Evolutionary conservation across 2,797 vertebrate genomes (phyloP).

Genomic region (Liasis olivaceus): DNA sequence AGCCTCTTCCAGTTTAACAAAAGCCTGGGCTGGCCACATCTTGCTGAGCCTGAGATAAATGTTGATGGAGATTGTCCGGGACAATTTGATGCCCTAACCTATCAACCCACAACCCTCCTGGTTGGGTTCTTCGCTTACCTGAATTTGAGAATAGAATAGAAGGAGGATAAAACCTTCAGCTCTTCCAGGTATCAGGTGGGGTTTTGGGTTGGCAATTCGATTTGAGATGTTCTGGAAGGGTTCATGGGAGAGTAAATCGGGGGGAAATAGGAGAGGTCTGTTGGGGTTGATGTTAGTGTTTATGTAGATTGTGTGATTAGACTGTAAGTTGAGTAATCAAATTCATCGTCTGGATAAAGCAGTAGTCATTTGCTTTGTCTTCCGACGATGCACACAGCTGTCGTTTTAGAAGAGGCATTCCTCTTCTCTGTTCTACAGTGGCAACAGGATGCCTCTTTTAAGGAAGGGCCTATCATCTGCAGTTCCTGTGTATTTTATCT

Average conservation of each 20-base stretch:
- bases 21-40: background rate
- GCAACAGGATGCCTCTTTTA: background rate
- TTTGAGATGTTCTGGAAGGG: background rate
- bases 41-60: background rate
- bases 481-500: background rate
- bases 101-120: no score
- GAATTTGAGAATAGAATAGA: no score
- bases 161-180: background rate
- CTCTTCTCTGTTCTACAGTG: background rate
- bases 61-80: background rate
- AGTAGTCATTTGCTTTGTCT: background rate
- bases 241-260: no score
- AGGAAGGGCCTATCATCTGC: background rate
- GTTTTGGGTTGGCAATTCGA: background rate
- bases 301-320: background rate
- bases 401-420: background rate
- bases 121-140: no score
- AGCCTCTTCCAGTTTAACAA: accelerated
- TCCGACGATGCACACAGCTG: background rate
- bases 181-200: background rate
- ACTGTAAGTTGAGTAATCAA: background rate
- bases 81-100: no score
- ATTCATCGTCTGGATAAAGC: background rate
- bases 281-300: background rate
- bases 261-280: background rate